phyloP scores from a whole-genome alignment of 2,797 vertebrate genomes.

The Rhadinocentrus ornatus region DNA sequence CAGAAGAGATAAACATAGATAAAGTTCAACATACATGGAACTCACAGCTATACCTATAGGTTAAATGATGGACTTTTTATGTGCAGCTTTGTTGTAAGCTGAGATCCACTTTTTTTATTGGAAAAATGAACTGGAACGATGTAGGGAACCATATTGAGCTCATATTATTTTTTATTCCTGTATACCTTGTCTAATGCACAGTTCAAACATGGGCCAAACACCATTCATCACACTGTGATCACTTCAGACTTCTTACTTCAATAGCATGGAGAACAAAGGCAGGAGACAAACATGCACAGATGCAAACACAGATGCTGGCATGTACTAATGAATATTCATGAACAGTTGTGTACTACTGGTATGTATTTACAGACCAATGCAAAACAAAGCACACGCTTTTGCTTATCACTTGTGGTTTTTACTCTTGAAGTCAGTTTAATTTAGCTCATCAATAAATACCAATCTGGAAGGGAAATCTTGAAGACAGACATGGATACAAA shows the following conservation, averaged over 20 bases:
- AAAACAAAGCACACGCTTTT: constrained; percentile 14
- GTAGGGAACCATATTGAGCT: background rate
- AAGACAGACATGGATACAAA: background rate
- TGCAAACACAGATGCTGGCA: constrained; percentile 52
- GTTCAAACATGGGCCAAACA: constrained; percentile 52
- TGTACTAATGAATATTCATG: constrained; percentile 54
- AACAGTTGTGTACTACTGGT: constrained; percentile 3
- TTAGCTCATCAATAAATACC: background rate
- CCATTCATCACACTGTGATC: constrained; percentile 60
- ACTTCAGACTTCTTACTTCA: constrained; percentile 50
- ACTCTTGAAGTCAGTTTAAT: background rate
- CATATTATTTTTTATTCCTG: constrained; percentile 36
- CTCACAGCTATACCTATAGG: background rate
- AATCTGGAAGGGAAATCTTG: background rate
- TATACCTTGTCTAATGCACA: constrained; percentile 58
- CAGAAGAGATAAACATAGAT: background rate
- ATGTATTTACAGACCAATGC: constrained; percentile 27
- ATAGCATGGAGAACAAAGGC: constrained; percentile 55
- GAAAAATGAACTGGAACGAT: constrained; percentile 15
- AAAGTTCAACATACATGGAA: background rate
- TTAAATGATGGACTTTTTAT: constrained; percentile 20
- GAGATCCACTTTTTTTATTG: constrained; percentile 13
- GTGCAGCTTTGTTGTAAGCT: constrained; percentile 7
- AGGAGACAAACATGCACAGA: constrained; percentile 43
- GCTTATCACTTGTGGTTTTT: constrained; percentile 14